Evolutionary conservation across 2,113 vertebrate species (phyloP), one percentile per base, ranked within the genome.

Genomic region (Natator depressus): DNA sequence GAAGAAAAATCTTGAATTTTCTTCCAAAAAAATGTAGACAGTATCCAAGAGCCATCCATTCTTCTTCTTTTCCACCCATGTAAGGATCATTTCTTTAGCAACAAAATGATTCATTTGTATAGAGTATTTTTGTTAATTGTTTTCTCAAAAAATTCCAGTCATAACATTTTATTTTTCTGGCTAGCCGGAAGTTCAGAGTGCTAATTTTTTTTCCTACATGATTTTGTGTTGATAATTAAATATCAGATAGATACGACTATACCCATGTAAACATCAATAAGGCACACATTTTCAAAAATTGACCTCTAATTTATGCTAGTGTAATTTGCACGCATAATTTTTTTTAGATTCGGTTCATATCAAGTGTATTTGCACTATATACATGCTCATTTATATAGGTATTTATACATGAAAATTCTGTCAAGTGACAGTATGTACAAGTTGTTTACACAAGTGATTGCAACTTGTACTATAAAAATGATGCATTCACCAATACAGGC

Each of bases 21-120:
- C 95, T 87, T 96, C 92, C 93, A 94, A 96, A 96, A 85, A 94
- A 96, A 96, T 87, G 95, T 79, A 95, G 91, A 95, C 84, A n/a
- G 79, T 75, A 49, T 84, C 80, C 91, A 89, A 95, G 95, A 86
- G 19, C 57, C 80, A n/a, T 93, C 59, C 89, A 47, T 69, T 76
- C 55, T 75, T 29, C 19, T 87, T 87, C 88, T 87, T 92, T 86
- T 85, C 69, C 91, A 91, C 80, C 54, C 81, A 88, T 0, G 1
- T 51, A 80, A 84, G 81, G 55, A 65, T 57, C 57, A 42, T 1
- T 86, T 46, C 91, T 46, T 92, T 93, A 62, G 85, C 91, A 95
- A 91, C 49, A 54, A 50, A 35, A 8, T 72, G 76, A 54, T 53
- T 80, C 31, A 47, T 5, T 50, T 31, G 42, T 22, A 93, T 47